Conservation (phyloP, 2,888 invertebrate species). For the Lissocephala sabroskyi region DNA sequence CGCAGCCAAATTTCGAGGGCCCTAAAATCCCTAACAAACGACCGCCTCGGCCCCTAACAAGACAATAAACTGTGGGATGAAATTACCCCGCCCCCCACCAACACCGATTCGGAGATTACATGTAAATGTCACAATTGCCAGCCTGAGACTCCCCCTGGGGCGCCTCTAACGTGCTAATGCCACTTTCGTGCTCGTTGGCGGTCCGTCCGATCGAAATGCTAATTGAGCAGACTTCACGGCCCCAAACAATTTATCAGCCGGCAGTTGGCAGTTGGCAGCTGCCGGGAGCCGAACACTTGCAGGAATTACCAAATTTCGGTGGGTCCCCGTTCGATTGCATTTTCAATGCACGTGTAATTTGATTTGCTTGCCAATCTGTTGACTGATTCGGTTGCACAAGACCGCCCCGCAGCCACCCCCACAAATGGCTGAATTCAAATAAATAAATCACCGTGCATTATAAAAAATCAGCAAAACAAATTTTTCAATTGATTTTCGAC, state of each 20-base stretch:
- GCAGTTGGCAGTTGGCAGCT: background rate
- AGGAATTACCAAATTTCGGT: background rate
- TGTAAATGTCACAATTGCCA: conserved; percentile 7
- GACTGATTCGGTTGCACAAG: conserved; percentile 5
- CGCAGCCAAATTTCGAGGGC: too few species aligned
- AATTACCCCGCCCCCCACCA: too few species aligned
- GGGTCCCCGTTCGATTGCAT: too few species aligned
- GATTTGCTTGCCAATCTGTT: conserved; percentile 11
- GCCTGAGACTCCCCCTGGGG: background rate
- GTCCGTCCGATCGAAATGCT: conserved; percentile 1
- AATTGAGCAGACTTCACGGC: background rate
- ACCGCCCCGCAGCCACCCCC: background rate
- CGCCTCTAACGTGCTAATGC: conserved; percentile 4
- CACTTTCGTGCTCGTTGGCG: conserved; percentile 4
- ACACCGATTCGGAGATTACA: too few species aligned
- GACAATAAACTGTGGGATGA: too few species aligned
- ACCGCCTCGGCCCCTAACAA: too few species aligned
- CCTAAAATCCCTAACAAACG: too few species aligned
- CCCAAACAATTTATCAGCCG: conserved; percentile 1
- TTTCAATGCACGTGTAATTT: conserved; percentile 2
- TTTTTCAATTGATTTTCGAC: background rate
- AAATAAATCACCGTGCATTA: background rate
- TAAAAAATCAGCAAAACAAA: too few species aligned
- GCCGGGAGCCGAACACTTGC: background rate
- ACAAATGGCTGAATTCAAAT: too few species aligned